Percentiles rank a stretch among this genome's conserved stretches.
Conservation (phyloP, 2,888 invertebrate species). For the Tromatobia lineatoria region DNA sequence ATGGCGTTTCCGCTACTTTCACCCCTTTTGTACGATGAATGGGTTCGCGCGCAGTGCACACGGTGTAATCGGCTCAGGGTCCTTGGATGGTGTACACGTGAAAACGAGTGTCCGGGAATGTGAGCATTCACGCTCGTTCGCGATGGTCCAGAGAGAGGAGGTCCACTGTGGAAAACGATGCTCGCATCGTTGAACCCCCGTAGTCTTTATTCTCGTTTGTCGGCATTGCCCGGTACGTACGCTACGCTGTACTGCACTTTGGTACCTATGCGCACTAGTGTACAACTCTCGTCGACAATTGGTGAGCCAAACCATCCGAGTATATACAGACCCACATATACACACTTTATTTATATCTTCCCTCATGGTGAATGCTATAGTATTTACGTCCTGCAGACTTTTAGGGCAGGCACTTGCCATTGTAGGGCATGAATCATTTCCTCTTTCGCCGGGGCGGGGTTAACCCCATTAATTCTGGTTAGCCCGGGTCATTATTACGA, state of each 20-base stretch:
- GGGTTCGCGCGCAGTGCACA: conserved; percentile 64
- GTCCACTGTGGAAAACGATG: conserved; percentile 41
- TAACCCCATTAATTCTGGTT: conserved; percentile 74
- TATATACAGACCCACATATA: not conserved
- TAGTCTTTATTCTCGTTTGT: conserved; percentile 64
- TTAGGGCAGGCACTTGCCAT: conserved; percentile 38
- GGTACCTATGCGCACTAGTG: conserved; percentile 31
- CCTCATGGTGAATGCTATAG: conserved; percentile 2
- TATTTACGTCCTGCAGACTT: conserved; percentile 41
- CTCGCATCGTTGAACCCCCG: conserved; percentile 47
- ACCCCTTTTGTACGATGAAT: conserved; percentile 75
- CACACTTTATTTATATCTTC: not conserved
- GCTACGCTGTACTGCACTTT: conserved; percentile 6
- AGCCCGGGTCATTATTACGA: conserved; percentile 76
- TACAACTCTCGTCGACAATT: conserved; percentile 56
- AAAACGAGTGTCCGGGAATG: conserved; percentile 63
- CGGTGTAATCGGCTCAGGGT: conserved; percentile 74
- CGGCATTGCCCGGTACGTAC: conserved; percentile 43
- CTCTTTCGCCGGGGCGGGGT: conserved; percentile 68
- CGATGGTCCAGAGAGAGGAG: conserved; percentile 49
- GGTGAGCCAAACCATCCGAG: conserved; percentile 15
- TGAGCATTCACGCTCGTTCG: conserved; percentile 48
- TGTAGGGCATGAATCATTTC: conserved; percentile 67
- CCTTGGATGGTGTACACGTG: conserved; percentile 46
- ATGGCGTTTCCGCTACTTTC: conserved; percentile 75